Evolutionary conservation across 2,888 invertebrate genomes (phyloP), one percentile per base, ranked within the genome.

Genomic region (Pandemis corylana): DNA sequence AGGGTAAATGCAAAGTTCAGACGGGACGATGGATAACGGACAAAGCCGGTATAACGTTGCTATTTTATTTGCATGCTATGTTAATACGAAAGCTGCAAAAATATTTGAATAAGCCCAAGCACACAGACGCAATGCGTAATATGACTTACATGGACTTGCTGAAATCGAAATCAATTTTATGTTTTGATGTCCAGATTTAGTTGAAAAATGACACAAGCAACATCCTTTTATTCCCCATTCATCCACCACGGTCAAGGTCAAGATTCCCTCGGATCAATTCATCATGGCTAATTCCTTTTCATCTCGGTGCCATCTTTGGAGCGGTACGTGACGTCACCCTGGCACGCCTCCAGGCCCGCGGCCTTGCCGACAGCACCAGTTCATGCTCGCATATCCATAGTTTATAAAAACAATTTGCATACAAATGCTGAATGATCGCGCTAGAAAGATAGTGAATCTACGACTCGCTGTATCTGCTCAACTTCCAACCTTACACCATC

Each of bases 381-480:
- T 83, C 85, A 84, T 84, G 80, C 82, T 86, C 84, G 85, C 86
- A 86, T 85, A 86, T 83, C 79, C 79, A 80, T 79, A 85, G 85
- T 87, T 88, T 89, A 88, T 89, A 85, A 88, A 86, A 90, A 86
- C 84, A 82, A 89, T 92, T 90, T 88, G 83, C 89, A 90, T 90
- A 84, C 81, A 86, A 88, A 89, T 88, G 81, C 81, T 84, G 82
- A 81, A 82, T 85, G 83, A 87, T 87, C 80, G 77, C 76, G 80
- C 79, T 84, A 78, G 79, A 83, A 80, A 77, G 77, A 76, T 76
- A 72, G 75, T 70, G 74, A 74, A 65, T 65, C 69, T 56, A 61
- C 69, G 59, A 28, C 20, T n/a, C 15, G 7, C 67, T 53, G n/a
- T 20, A 65, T 46, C 53, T 62, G 15, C 10, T 51, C 67, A 36